These are phyloP conservation scores for Pycnonotus jocosus DNA, from an alignment of 2,113 vertebrate genomes.

Conservation along the genomic window DNA sequence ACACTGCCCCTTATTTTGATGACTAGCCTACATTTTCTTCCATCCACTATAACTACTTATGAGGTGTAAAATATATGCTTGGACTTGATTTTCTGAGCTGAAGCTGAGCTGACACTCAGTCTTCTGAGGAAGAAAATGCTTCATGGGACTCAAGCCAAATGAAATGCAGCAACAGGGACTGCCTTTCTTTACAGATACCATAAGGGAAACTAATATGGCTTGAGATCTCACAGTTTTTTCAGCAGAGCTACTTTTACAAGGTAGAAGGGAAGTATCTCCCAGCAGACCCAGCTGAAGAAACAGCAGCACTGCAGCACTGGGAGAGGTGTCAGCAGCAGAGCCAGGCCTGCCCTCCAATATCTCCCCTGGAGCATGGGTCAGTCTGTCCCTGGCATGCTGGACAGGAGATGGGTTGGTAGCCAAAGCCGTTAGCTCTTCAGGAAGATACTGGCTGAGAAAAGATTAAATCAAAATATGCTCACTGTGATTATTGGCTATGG, in stretches of 20 bases:
- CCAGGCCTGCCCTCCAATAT: neutral
- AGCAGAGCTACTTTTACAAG: neutral
- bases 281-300: neutral
- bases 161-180: neutral
- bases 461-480: neutral
- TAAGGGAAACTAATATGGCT: neutral
- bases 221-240: neutral
- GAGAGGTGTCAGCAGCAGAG: neutral
- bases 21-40: neutral
- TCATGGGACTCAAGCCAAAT: neutral
- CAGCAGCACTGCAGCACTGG: accelerated
- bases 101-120: neutral
- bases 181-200: neutral
- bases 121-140: neutral
- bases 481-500: neutral
- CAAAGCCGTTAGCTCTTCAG: neutral
- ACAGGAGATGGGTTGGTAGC: accelerated
- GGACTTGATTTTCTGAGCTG: neutral
- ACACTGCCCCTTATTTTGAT: neutral
- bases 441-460: neutral
- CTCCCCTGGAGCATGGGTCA: accelerated
- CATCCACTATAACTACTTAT: neutral
- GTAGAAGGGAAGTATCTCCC: neutral
- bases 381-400: neutral
- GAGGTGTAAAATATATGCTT: neutral